Conservation (phyloP, 2,797 vertebrate genomes). For the Anniella stebbinsi region DNA sequence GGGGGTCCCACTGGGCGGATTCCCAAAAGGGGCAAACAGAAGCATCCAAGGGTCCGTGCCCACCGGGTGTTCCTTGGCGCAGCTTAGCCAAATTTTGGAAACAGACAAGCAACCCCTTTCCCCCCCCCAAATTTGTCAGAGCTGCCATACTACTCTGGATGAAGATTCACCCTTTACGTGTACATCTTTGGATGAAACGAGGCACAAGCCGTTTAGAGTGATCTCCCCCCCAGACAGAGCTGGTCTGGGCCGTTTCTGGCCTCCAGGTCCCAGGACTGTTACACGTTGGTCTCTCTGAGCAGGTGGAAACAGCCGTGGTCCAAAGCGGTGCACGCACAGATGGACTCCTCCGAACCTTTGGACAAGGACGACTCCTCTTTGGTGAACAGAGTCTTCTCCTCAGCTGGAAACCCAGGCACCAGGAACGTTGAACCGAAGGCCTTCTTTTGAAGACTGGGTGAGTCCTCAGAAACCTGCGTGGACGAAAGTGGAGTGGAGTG, state of each 20-base stretch:
- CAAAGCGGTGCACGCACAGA: fast-evolving
- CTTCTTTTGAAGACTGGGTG: not conserved
- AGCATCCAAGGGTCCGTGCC: too few species aligned
- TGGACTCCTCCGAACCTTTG: fast-evolving
- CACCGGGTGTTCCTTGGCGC: too few species aligned
- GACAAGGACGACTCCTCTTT: fast-evolving
- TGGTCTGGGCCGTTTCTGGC: too few species aligned
- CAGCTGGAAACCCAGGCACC: not conserved
- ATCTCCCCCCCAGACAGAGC: not conserved
- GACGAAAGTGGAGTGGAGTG: not conserved
- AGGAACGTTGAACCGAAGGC: not conserved
- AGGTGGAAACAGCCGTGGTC: constrained; percentile 18
- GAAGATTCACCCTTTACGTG: not conserved
- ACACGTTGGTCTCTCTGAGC: constrained; percentile 69
- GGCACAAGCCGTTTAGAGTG: not conserved
- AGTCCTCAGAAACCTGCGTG: constrained; percentile 44
- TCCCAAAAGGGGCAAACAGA: not conserved
- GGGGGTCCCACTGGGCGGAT: too few species aligned
- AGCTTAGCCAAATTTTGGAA: not conserved
- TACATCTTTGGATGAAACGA: too few species aligned
- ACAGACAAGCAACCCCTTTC: not conserved
- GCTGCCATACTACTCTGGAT: not conserved
- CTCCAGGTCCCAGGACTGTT: not conserved
- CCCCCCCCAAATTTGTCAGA: not conserved
- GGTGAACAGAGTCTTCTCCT: not conserved